Evolutionary conservation across 2,797 vertebrate species (phyloP), one percentile per base, ranked within the genome.

Genomic region (Malurus splendens): DNA sequence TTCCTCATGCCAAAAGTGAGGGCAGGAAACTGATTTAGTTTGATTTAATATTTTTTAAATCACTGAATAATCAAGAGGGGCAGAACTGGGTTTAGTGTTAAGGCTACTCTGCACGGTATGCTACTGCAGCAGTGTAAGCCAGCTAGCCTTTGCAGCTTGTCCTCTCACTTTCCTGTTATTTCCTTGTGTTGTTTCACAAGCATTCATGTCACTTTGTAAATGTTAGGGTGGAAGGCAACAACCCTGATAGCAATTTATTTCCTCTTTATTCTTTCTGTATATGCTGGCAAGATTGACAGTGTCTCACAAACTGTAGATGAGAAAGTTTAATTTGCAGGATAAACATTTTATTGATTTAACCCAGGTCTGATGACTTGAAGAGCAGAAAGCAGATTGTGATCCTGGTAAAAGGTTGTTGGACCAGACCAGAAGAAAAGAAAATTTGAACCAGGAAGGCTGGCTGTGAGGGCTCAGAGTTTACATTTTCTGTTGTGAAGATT

Each of bases 321-420:
- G 51, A 82, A 73, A 65, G 51, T 70, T 80, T 90, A 87, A 91
- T 93, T 92, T 79, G 20, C 70, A 76, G 54, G 27, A 20, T 94
- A 89, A 78, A 75, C 14, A 82, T 92, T 55, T 47, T 51, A 87
- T 57, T 92, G 73, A 90, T 92, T 72, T 85, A 82, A 61, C 24
- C 81, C 52, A 18, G 15, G 41, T 71, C 45, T 90, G 88, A 79
- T 62, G 45, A 60, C 67, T 76, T 81, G 42, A 91, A 89, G 28
- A 54, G 27, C 61, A 86, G 68, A 73, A 82, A 89, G 65, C 32
- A 62, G 48, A 73, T 85, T 91, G 73, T 85, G 47, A 79, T 82
- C 44, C 55, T 66, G 36, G 22, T 61, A 30, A 54, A 78, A 81
- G 57, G 73, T 87, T 38, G 30, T 45, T 64, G 33, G 59, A 13